Conservation (phyloP, 2,797 vertebrate genomes). For the Fistularia tabacaria region DNA sequence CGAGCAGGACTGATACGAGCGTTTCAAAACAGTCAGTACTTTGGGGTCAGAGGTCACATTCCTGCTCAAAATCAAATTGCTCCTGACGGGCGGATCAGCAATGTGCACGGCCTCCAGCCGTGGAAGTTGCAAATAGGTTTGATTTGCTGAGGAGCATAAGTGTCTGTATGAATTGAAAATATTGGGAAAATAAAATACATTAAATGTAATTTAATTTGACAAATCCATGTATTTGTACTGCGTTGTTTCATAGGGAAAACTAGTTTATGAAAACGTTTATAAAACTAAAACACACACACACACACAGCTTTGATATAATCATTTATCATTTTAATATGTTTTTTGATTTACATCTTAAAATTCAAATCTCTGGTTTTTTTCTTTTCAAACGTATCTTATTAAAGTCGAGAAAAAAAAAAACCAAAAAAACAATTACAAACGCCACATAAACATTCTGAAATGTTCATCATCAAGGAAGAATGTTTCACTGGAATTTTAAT, state of each 20-base stretch:
- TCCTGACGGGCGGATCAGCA: too few relatives aligned
- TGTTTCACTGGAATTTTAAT: conserved; percentile 41
- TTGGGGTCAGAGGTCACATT: too few relatives aligned
- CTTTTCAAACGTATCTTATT: conserved; percentile 59
- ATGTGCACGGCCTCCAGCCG: too few relatives aligned
- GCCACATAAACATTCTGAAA: conserved; percentile 69
- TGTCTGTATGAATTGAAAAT: not conserved
- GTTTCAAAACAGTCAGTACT: too few relatives aligned
- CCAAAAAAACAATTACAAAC: conserved; percentile 75
- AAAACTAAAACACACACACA: not conserved
- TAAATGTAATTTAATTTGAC: not conserved
- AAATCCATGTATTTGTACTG: too few relatives aligned
- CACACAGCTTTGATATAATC: conserved; percentile 18
- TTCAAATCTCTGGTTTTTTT: conserved; percentile 33
- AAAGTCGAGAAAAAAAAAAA: conserved; percentile 70
- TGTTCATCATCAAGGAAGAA: conserved; percentile 54
- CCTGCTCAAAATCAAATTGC: too few relatives aligned
- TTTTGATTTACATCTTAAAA: conserved; percentile 66
- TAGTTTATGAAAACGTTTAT: not conserved
- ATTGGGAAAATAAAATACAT: not conserved
- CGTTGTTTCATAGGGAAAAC: too few relatives aligned
- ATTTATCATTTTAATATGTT: conserved; percentile 60
- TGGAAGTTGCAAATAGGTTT: too few relatives aligned
- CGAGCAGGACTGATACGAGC: too few relatives aligned
- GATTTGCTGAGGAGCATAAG: too few relatives aligned